Percentiles rank a stretch among this genome's conserved stretches.
These are phyloP conservation scores for Sogatella furcifera DNA, from an alignment of 1,140 invertebrate species.

Conservation along the genomic window DNA sequence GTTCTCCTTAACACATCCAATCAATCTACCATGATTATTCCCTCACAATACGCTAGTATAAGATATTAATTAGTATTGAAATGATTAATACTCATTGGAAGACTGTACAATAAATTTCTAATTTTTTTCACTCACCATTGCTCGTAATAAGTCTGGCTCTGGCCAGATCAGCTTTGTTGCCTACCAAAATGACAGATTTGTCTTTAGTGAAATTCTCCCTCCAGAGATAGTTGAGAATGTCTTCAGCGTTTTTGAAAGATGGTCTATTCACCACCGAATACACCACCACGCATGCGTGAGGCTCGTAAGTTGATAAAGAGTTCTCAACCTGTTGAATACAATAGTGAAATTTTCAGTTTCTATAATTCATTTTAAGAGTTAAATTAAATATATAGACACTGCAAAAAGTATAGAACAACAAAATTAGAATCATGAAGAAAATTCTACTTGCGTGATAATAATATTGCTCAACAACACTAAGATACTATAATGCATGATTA, in stretches of 20 bases:
- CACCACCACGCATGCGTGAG: conserved; percentile 61
- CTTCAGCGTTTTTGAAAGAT: conserved; percentile 51
- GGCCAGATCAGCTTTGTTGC: conserved; percentile 72
- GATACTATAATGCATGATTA: too few species aligned
- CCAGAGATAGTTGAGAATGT: conserved; percentile 51
- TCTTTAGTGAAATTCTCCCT: conserved; percentile 47
- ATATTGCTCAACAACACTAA: too few species aligned
- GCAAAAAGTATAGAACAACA: too few species aligned
- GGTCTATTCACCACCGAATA: conserved; percentile 61
- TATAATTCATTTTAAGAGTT: too few species aligned
- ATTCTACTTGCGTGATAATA: too few species aligned
- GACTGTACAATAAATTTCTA: too few species aligned
- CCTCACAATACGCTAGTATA: too few species aligned
- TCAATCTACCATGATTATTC: too few species aligned
- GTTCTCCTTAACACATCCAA: too few species aligned
- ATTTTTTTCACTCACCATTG: conserved; percentile 37
- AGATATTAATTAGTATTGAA: not conserved
- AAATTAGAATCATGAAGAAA: too few species aligned
- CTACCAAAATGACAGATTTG: conserved; percentile 65
- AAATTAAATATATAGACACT: too few species aligned
- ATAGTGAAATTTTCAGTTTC: too few species aligned
- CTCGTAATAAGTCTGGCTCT: conserved; percentile 54
- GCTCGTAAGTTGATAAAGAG: conserved; percentile 53
- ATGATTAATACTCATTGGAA: not conserved
- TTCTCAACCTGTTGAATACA: conserved; percentile 42